Evolutionary conservation across 1,140 invertebrate genomes (phyloP), one percentile per base, ranked within the genome.

Genomic region (Anthonomus grandis): DNA sequence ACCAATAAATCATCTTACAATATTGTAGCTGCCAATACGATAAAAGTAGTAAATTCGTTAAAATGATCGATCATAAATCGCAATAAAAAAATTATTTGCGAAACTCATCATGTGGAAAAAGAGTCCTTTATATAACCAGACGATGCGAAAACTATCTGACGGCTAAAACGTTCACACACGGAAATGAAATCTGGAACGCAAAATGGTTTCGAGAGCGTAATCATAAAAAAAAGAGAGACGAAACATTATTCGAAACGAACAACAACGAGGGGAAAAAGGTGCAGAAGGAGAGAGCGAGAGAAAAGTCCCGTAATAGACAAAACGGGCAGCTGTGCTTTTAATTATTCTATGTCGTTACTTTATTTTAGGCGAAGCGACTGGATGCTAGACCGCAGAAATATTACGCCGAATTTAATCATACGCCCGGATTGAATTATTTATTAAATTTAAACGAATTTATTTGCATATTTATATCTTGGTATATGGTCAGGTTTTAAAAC

Each of bases 271-370:
- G 37, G 17, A 6, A 38, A 38, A 15, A 38, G 13, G 13, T 9
- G 4, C 5, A 15, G 13, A 38, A 6, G 37, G 4, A 15, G n/a
- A n/a, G n/a, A n/a, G n/a, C n/a, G n/a, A n/a, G n/a, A n/a, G n/a
- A n/a, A n/a, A n/a, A n/a, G n/a, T n/a, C n/a, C n/a, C 37, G 37
- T 38, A 38, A 38, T 38, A 38, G 37, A 38, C 37, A 6, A 15
- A 38, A 38, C 17, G 13, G 37, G 37, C 37, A 38, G 13, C 37
- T 9, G 37, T 15, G 37, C 37, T 38, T 38, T 38, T 38, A 38
- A 38, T 38, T 38, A 38, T 38, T 9, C 37, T 15, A 38, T 15
- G 6, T 9, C 13, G 13, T 38, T 38, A 38, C 37, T 38, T 38
- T 9, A 15, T 38, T 38, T 38, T 38, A 38, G n/a, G n/a, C n/a